phyloP scores from a whole-genome alignment of 2,888 invertebrate genomes.

The Drosophila picticornis region DNA sequence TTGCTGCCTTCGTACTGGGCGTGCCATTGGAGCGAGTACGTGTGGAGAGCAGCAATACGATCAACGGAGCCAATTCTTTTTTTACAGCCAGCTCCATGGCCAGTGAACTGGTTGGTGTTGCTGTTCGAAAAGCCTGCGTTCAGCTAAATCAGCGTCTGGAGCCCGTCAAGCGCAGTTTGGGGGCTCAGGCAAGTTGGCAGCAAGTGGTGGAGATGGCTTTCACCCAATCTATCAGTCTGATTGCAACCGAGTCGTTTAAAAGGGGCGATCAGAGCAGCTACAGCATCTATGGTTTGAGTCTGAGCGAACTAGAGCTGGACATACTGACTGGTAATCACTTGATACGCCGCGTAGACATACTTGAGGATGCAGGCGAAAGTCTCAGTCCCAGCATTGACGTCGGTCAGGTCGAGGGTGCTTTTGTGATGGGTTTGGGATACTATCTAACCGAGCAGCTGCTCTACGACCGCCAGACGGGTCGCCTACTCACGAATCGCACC shows the following conservation, averaged over 20 bases:
- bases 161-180: constrained; percentile 86
- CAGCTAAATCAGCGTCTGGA: constrained; percentile 87
- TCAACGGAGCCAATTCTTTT: constrained; percentile 87
- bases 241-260: constrained; percentile 87
- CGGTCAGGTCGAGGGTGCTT: constrained; percentile 92
- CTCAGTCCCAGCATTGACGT: constrained; percentile 90
- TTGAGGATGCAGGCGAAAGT: constrained; percentile 91
- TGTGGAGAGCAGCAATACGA: constrained; percentile 55
- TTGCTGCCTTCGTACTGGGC: constrained; percentile 89
- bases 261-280: constrained; percentile 87
- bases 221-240: constrained; percentile 86
- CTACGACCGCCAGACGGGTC: constrained; percentile 88
- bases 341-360: constrained; percentile 89
- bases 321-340: constrained; percentile 91
- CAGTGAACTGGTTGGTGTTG: constrained; percentile 88
- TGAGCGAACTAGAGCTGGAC: constrained; percentile 91
- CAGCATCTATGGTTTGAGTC: constrained; percentile 88
- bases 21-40: constrained; percentile 83
- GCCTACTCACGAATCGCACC: constrained; percentile 90
- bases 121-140: constrained; percentile 88
- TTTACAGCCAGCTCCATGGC: constrained; percentile 87
- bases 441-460: constrained; percentile 91
- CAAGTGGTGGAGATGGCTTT: constrained; percentile 75
- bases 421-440: constrained; percentile 92
- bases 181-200: constrained; percentile 86